Evolutionary conservation across 2,797 vertebrate species (phyloP).

Genomic region (Philypnodon macrostomus): DNA sequence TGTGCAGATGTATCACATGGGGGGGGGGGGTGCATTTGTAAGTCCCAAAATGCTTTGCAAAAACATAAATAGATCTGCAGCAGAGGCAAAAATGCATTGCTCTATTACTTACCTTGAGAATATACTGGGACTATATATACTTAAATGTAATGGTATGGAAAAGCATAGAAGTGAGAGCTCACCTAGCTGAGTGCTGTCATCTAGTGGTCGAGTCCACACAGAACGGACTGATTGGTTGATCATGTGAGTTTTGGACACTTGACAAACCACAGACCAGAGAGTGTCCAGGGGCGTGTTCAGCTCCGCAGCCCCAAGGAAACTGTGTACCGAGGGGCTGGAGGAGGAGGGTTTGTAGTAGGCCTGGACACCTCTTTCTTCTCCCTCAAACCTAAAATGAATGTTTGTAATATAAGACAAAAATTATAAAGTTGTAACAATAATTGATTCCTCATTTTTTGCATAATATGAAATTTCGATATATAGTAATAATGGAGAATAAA

Average conservation of each 20-base stretch:
- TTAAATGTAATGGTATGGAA: neutral
- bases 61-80: slow-evolving; percentile 40
- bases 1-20: slow-evolving; percentile 20
- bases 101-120: slow-evolving; percentile 10
- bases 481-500: too few relatives aligned
- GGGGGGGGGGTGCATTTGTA: too few relatives aligned
- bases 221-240: slow-evolving; percentile 85
- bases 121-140: neutral
- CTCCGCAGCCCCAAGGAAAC: slow-evolving; percentile 87
- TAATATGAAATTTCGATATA: too few relatives aligned
- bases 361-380: slow-evolving; percentile 84
- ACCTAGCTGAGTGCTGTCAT: slow-evolving; percentile 90
- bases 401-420: neutral
- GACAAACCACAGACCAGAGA: slow-evolving; percentile 86
- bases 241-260: slow-evolving; percentile 84
- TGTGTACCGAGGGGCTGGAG: slow-evolving; percentile 83
- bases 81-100: slow-evolving; percentile 23
- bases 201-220: slow-evolving; percentile 85
- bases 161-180: slow-evolving; percentile 34
- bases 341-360: slow-evolving; percentile 88
- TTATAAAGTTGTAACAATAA: too few relatives aligned
- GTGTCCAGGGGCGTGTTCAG: slow-evolving; percentile 80
- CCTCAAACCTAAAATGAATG: slow-evolving; percentile 79
- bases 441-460: too few relatives aligned
- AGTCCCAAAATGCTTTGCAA: slow-evolving; percentile 27